Evolutionary conservation across 2,113 vertebrate species (phyloP).

Genomic region (Pseudorasbora parva): DNA sequence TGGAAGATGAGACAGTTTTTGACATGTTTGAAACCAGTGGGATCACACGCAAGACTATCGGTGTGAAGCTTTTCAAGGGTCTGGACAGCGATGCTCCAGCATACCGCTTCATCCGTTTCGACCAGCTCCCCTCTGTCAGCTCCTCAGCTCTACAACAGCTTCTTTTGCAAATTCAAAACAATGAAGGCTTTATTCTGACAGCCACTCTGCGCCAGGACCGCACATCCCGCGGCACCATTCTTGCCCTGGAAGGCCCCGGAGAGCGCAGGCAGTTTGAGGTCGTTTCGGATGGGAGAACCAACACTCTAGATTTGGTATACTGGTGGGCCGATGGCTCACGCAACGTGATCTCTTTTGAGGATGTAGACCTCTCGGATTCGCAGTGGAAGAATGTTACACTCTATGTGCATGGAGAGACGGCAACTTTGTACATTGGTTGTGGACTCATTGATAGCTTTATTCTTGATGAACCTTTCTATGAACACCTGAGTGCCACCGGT

Average conservation of each 20-base stretch:
- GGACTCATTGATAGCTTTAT: conserved; percentile 83
- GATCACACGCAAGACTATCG: conserved; percentile 83
- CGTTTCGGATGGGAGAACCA: conserved; percentile 82
- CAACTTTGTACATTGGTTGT: conserved; percentile 84
- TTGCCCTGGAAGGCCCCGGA: conserved; percentile 80
- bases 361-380: conserved; percentile 84
- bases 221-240: conserved; percentile 80
- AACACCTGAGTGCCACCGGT: conserved; percentile 75
- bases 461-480: conserved; percentile 86
- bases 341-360: conserved; percentile 81
- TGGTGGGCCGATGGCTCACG: conserved; percentile 78
- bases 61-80: conserved; percentile 85
- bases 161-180: conserved; percentile 67
- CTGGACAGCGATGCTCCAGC: conserved; percentile 73
- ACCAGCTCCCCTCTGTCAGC: conserved; percentile 80
- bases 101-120: conserved; percentile 84
- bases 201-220: conserved; percentile 83
- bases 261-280: conserved; percentile 83
- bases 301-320: conserved; percentile 86
- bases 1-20: conserved; percentile 77
- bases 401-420: conserved; percentile 81
- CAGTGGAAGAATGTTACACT: conserved; percentile 88
- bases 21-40: conserved; percentile 84
- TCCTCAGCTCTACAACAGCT: conserved; percentile 72
- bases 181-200: conserved; percentile 84